These are phyloP conservation scores for Sphaeramia orbicularis DNA, from an alignment of 2,797 vertebrate genomes.

Conservation along the genomic window DNA sequence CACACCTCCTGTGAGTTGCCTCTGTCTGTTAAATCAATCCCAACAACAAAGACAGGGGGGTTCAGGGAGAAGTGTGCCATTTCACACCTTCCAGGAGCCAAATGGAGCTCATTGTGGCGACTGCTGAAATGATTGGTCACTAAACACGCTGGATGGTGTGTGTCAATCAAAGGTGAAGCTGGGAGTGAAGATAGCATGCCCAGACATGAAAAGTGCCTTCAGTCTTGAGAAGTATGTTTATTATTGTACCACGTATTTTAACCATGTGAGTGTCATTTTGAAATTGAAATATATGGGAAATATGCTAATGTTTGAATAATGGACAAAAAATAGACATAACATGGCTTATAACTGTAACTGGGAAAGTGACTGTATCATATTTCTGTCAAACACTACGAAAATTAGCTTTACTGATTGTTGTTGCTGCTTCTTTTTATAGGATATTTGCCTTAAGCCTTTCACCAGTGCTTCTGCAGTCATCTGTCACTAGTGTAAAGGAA, in stretches of 20 bases:
- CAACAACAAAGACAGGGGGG: slow-evolving; percentile 71
- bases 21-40: slow-evolving; percentile 80
- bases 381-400: slow-evolving; percentile 4
- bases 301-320: slow-evolving; percentile 4
- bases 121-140: slow-evolving; percentile 47
- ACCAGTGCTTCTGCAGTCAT: background rate
- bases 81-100: slow-evolving; percentile 84
- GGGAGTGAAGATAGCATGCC: slow-evolving; percentile 72
- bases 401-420: background rate
- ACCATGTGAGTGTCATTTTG: slow-evolving; percentile 39
- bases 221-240: slow-evolving; percentile 46
- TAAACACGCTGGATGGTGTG: slow-evolving; percentile 64
- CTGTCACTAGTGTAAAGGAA: background rate
- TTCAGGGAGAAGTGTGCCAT: slow-evolving; percentile 65
- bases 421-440: background rate
- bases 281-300: slow-evolving; percentile 28
- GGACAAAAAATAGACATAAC: slow-evolving; percentile 5
- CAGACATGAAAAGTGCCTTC: slow-evolving; percentile 66
- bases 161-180: slow-evolving; percentile 67
- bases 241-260: slow-evolving; percentile 38
- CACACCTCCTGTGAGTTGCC: slow-evolving; percentile 75
- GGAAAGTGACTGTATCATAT: background rate
- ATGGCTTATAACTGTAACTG: background rate
- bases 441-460: background rate
- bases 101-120: slow-evolving; percentile 78